Percentiles rank a stretch among this genome's conserved stretches.
These are phyloP conservation scores for Myxocyprinus asiaticus DNA, from an alignment of 2,113 vertebrate genomes.

Conservation along the genomic window DNA sequence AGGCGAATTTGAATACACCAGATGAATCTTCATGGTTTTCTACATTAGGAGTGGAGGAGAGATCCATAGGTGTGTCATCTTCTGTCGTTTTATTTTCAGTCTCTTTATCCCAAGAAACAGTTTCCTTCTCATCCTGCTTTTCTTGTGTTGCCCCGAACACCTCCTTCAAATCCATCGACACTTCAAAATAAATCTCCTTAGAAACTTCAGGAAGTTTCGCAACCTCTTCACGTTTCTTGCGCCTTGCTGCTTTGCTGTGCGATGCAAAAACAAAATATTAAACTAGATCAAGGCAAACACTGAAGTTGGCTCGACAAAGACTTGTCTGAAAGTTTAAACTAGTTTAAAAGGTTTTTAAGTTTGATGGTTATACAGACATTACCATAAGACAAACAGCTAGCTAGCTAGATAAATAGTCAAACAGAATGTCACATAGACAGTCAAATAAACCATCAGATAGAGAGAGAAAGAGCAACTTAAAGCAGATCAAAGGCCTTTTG, in stretches of 20 bases:
- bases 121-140: slow-evolving; percentile 24
- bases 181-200: slow-evolving; percentile 82
- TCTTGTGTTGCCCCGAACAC: slow-evolving; percentile 74
- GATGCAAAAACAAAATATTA: not conserved
- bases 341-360: too few relatives aligned
- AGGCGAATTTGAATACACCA: slow-evolving; percentile 84
- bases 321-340: too few relatives aligned
- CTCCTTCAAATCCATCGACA: slow-evolving; percentile 81
- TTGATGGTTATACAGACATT: too few relatives aligned
- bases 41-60: not conserved
- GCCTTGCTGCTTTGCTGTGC: slow-evolving; percentile 78
- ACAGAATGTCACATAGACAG: too few relatives aligned
- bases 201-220: slow-evolving; percentile 87
- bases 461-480: too few relatives aligned
- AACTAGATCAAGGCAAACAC: too few relatives aligned
- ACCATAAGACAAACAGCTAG: too few relatives aligned
- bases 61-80: not conserved
- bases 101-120: slow-evolving; percentile 50
- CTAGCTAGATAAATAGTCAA: too few relatives aligned
- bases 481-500: too few relatives aligned
- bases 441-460: too few relatives aligned
- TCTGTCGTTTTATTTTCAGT: slow-evolving; percentile 2
- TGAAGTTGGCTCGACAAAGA: too few relatives aligned
- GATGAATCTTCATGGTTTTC: slow-evolving; percentile 26
- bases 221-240: slow-evolving; percentile 81